phyloP scores from a whole-genome alignment of 2,888 invertebrate species.

The Pomacea canaliculata region DNA sequence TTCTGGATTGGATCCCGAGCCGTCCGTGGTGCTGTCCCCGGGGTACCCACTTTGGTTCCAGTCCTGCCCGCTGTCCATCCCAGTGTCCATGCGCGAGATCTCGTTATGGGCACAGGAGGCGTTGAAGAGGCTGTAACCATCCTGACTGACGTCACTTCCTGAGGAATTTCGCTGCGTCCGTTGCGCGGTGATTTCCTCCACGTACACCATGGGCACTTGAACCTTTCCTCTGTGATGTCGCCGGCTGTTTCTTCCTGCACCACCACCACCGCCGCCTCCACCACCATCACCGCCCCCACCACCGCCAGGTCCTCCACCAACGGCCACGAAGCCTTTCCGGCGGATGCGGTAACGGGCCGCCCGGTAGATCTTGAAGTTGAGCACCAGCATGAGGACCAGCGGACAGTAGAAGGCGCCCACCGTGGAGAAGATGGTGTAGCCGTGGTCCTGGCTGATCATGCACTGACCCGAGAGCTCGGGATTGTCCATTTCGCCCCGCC shows the following conservation, averaged over 20 bases:
- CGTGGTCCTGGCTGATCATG: conserved; percentile 88
- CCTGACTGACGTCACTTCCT: conserved; percentile 59
- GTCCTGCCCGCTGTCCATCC: conserved; percentile 25
- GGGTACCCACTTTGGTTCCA: conserved; percentile 3
- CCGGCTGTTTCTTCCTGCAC: not conserved
- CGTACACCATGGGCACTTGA: conserved; percentile 30
- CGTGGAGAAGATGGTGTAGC: conserved; percentile 94
- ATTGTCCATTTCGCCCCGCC: conserved; percentile 55
- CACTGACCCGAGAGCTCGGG: conserved; percentile 75
- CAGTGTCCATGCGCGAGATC: conserved; percentile 33
- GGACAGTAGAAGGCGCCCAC: conserved; percentile 98
- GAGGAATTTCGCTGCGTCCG: conserved; percentile 43
- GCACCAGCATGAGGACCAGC: conserved; percentile 89
- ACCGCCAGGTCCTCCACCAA: conserved; percentile 2
- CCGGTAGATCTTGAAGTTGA: conserved; percentile 97
- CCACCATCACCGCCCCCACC: not conserved
- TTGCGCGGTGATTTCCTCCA: conserved; percentile 23
- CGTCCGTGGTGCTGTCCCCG: conserved; percentile 14
- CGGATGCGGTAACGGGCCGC: conserved; percentile 89
- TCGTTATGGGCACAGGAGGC: conserved; percentile 53
- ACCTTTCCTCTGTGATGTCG: conserved; percentile 12
- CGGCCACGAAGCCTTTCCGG: conserved; percentile 6
- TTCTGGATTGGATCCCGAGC: conserved; percentile 1
- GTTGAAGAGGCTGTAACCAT: conserved; percentile 55
- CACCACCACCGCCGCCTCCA: not conserved